Conservation (phyloP, 2,113 vertebrate species). For the Gobiocypris rarus region DNA sequence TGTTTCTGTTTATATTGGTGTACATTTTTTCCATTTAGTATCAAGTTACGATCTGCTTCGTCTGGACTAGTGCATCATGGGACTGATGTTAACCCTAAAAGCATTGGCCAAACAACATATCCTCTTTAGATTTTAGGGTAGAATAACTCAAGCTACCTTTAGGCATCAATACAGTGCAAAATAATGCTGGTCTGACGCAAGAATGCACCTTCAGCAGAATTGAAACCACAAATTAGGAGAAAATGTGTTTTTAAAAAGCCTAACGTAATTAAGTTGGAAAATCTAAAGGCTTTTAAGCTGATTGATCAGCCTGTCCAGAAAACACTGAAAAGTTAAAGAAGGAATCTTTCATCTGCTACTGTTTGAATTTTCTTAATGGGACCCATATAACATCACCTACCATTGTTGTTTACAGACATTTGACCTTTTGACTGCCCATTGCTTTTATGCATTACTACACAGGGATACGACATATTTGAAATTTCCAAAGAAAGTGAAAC, state of each 20-base stretch:
- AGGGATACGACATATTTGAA: constrained; percentile 4
- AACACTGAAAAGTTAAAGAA: constrained; percentile 9
- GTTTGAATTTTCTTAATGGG: constrained; percentile 29
- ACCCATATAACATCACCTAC: constrained; percentile 36
- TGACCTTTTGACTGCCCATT: constrained; percentile 10
- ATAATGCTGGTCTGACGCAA: not conserved
- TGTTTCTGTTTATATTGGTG: constrained; percentile 42
- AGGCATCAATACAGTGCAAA: constrained; percentile 2
- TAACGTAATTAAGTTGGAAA: not conserved
- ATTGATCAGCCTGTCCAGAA: constrained; percentile 12
- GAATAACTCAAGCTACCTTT: constrained; percentile 7
- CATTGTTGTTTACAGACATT: constrained; percentile 26
- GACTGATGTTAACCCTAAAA: not conserved
- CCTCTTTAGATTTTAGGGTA: not conserved
- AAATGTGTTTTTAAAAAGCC: constrained; percentile 16
- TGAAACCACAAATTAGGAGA: constrained; percentile 32
- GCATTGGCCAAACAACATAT: not conserved
- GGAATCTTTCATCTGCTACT: not conserved
- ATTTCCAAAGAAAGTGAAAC: constrained; percentile 24
- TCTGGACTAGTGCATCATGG: constrained; percentile 22
- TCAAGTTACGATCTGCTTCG: constrained; percentile 20
- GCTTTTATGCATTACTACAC: constrained; percentile 34
- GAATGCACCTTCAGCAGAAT: not conserved
- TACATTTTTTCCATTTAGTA: constrained; percentile 35
- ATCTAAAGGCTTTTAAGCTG: constrained; percentile 10